Conservation (phyloP, 2,113 vertebrate genomes). For the Stigmatopora nigra region DNA sequence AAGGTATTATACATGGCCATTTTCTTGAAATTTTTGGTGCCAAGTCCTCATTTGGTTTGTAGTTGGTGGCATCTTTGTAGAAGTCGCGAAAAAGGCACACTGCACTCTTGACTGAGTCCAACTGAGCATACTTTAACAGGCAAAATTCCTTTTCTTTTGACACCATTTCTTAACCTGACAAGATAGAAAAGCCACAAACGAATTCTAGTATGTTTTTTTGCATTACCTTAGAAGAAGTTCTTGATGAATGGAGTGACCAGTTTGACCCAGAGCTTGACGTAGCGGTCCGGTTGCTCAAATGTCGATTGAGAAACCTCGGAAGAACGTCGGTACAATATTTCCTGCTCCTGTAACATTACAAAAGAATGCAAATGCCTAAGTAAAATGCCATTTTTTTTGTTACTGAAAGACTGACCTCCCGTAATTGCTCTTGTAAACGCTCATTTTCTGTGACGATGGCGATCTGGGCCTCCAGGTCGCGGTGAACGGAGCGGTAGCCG, state of each 20-base stretch:
- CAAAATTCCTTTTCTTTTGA: too few species aligned
- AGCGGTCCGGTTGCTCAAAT: slow-evolving; percentile 81
- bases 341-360: slow-evolving; percentile 76
- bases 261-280: slow-evolving; percentile 93
- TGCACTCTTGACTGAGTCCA: too few species aligned
- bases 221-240: slow-evolving; percentile 84
- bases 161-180: too few species aligned
- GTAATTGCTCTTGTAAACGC: slow-evolving; percentile 82
- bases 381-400: neutral
- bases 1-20: too few species aligned
- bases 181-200: neutral
- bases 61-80: too few species aligned
- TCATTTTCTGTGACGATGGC: slow-evolving; percentile 88
- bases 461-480: slow-evolving; percentile 94
- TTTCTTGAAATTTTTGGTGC: too few species aligned
- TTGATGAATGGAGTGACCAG: slow-evolving; percentile 91
- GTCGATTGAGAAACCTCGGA: slow-evolving; percentile 76
- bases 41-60: too few species aligned
- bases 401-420: slow-evolving; percentile 69
- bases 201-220: neutral
- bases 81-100: too few species aligned
- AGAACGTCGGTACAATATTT: slow-evolving; percentile 79
- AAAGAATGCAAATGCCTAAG: neutral
- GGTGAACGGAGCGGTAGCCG: slow-evolving; percentile 92
- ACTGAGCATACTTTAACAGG: too few species aligned